These are phyloP conservation scores for Patagioenas fasciata DNA, from an alignment of 2,113 vertebrate species.

Conservation along the genomic window DNA sequence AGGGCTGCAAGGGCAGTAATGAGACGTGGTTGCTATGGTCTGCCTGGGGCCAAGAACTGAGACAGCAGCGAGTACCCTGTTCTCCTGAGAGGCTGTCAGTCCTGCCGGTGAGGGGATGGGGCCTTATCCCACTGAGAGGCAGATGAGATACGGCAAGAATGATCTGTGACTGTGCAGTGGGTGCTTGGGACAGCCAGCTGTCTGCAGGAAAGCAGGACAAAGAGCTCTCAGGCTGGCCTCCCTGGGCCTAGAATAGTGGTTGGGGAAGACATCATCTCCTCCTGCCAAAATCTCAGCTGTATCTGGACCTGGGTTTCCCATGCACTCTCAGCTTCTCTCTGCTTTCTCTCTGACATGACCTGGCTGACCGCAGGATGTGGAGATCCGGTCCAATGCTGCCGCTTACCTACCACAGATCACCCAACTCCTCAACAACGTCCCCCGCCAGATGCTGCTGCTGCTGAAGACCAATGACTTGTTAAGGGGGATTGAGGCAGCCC, in stretches of 20 bases:
- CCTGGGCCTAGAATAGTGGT: not conserved
- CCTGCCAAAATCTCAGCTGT: not conserved
- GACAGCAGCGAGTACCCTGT: not conserved
- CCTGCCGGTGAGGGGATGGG: not conserved
- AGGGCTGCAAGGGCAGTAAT: not conserved
- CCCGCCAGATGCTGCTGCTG: slow-evolving; percentile 94
- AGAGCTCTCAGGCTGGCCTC: not conserved
- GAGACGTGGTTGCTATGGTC: not conserved
- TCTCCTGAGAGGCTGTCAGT: not conserved
- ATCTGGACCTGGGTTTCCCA: not conserved
- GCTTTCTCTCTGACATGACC: not conserved
- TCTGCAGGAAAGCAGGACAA: not conserved
- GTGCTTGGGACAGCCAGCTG: not conserved
- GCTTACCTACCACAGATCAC: slow-evolving; percentile 94
- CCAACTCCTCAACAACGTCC: slow-evolving; percentile 88
- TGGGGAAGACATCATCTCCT: not conserved
- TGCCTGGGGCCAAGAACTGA: not conserved
- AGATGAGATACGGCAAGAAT: not conserved
- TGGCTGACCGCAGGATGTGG: slow-evolving; percentile 77
- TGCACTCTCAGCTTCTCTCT: not conserved
- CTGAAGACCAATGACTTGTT: slow-evolving; percentile 97
- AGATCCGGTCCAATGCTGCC: slow-evolving; percentile 88
- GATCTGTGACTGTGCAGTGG: not conserved
- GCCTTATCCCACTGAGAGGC: not conserved
- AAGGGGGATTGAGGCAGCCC: slow-evolving; percentile 88